Conservation (phyloP, 2,113 vertebrate species). For the Romanogobio albipinnatus region DNA sequence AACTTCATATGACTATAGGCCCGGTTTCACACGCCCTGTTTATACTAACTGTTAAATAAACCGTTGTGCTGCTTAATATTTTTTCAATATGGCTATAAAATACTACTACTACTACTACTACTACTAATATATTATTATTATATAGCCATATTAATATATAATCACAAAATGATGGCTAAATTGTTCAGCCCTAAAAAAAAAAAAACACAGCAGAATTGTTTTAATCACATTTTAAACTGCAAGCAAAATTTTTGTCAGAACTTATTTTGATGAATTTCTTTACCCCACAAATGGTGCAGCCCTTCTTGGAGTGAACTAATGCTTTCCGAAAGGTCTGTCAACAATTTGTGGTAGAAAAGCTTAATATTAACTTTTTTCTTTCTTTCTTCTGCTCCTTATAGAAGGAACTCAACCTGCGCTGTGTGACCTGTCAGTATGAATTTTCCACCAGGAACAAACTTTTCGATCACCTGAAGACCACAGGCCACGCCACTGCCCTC, state of each 20-base stretch:
- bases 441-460: slow-evolving; percentile 94
- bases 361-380: not conserved
- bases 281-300: not conserved
- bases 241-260: not conserved
- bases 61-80: not conserved
- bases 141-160: not conserved
- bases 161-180: not conserved
- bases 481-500: slow-evolving; percentile 83
- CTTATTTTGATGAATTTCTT: no score
- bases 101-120: not conserved
- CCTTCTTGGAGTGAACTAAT: not conserved
- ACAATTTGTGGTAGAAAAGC: not conserved
- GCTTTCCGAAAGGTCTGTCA: not conserved
- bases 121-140: not conserved
- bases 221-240: not conserved
- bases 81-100: not conserved
- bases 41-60: no score
- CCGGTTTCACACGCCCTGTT: no score
- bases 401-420: slow-evolving; percentile 79
- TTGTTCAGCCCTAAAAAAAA: not conserved
- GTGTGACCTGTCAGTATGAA: slow-evolving; percentile 82
- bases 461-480: slow-evolving; percentile 91
- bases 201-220: no score
- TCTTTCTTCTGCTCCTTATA: slow-evolving; percentile 53
- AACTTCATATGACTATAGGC: not conserved